Percentiles rank a stretch among this genome's conserved stretches.
These are phyloP conservation scores for Pantala flavescens DNA, from an alignment of 1,140 invertebrate species.

Conservation along the genomic window DNA sequence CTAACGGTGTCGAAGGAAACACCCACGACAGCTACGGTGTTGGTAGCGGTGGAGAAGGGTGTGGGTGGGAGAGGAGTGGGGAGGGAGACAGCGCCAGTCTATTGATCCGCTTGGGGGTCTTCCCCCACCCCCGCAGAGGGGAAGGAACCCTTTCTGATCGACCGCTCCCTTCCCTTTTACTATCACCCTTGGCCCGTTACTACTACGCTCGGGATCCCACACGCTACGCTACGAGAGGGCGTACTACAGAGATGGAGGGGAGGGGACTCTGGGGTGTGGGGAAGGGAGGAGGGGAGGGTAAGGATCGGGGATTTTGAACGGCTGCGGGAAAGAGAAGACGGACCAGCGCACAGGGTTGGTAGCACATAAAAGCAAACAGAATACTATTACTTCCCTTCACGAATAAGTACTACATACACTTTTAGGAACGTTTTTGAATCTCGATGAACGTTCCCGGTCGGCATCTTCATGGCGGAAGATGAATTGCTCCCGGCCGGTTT, in stretches of 20 bases:
- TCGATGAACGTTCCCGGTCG: too few relatives aligned
- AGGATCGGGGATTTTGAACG: background rate
- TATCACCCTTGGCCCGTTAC: background rate
- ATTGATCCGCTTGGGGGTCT: background rate
- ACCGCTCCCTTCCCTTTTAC: background rate
- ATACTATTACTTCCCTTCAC: too few relatives aligned
- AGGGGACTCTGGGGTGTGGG: background rate
- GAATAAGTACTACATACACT: too few relatives aligned
- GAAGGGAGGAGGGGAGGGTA: background rate
- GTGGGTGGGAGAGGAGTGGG: background rate
- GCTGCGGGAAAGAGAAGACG: background rate
- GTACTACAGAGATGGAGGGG: background rate
- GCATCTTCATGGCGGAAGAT: too few relatives aligned
- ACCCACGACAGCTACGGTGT: background rate
- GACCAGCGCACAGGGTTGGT: background rate
- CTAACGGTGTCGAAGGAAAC: too few relatives aligned
- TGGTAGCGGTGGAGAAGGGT: background rate
- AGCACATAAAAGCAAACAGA: background rate
- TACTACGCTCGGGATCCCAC: background rate
- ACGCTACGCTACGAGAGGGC: background rate
- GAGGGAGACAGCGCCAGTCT: background rate
- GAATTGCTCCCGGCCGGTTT: too few relatives aligned
- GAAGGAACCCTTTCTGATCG: background rate
- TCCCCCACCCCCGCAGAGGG: background rate
- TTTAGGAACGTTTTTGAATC: too few relatives aligned